Base-by-base conservation (phyloP, 2,888 invertebrate genomes). In the Cynaeus angustus region DNA sequence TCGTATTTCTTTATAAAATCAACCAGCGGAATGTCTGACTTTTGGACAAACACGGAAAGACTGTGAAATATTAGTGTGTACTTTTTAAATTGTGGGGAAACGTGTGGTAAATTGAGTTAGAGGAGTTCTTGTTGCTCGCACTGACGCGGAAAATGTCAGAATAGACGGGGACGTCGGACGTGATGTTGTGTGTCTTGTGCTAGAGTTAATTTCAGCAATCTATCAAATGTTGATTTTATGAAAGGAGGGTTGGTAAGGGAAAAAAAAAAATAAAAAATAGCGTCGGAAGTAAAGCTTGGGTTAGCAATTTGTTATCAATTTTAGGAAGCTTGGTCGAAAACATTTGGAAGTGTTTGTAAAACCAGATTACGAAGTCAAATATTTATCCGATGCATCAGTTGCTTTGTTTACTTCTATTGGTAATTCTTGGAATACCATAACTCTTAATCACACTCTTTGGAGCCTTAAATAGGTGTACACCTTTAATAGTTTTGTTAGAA, bases 11-110 rank as follows among this genome's bases (percentile, higher is more conserved):
- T 70, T 59, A 46, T 61, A 61, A 46, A 61, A 66, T 66, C 53
- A 59, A 13, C 26, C 70, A 30, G 43, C 59, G 48, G 16, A n/a
- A 10, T 48, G 65, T 66, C 50, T 48, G 38, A 33, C 46, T 46
- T 52, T 59, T 13, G 28, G 26, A 10, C 12, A 38, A 66, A 70
- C 66, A 16, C 16, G 61, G 45, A 9, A 10, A 9, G 68, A 68
- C 68, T 13, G 45, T 68, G 55, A 68, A 61, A 61, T 68, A 68
- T 68, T 53, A 68, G 41, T 46, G 30, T 45, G 59, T 52, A 26
- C 43, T 53, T 65, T 65, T 65, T 45, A 65, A 65, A 65, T 55
- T 65, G 65, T 33, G 30, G 55, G 65, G 45, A 55, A 65, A 61
- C 46, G 43, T 46, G 48, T 30, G 56, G 28, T 33, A 55, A 56